Evolutionary conservation across 1,140 invertebrate genomes (phyloP).

Genomic region (Metopolophium dirhodum): DNA sequence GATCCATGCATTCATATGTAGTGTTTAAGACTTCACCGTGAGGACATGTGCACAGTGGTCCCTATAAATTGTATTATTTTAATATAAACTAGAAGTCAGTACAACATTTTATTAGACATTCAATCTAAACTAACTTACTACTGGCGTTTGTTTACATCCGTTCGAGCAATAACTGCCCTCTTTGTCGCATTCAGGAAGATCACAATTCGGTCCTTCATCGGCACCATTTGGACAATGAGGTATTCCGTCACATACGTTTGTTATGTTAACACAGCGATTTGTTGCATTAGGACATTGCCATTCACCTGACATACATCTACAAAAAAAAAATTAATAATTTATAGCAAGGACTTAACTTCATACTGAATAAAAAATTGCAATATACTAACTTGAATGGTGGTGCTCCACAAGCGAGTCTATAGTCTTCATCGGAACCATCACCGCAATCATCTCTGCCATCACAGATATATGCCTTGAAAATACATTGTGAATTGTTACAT

Average conservation of each 20-base stretch:
- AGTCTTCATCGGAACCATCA: conserved; percentile 90
- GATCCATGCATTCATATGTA: conserved; percentile 77
- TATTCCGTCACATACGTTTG: conserved; percentile 83
- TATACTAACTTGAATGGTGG: conserved; percentile 68
- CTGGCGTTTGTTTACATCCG: conserved; percentile 88
- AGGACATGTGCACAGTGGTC: conserved; percentile 88
- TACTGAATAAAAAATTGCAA: not conserved
- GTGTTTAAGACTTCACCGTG: conserved; percentile 72
- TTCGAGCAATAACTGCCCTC: conserved; percentile 80
- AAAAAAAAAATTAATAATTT: not conserved
- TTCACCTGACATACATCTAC: conserved; percentile 75
- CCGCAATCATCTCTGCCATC: conserved; percentile 96
- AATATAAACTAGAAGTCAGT: not conserved
- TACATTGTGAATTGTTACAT: conserved; percentile 87
- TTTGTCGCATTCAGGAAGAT: conserved; percentile 76
- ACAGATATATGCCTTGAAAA: conserved; percentile 93
- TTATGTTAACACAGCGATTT: conserved; percentile 78
- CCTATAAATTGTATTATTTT: conserved; percentile 62
- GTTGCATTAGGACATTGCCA: conserved; percentile 86
- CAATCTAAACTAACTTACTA: conserved; percentile 64
- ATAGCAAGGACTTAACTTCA: not conserved
- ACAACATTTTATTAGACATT: conserved; percentile 18
- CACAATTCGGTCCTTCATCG: conserved; percentile 89
- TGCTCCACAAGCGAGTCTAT: conserved; percentile 75
- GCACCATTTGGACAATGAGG: conserved; percentile 87